These are phyloP conservation scores for Macrotus californicus DNA, from an alignment of 2,113 vertebrate species.

Conservation along the genomic window DNA sequence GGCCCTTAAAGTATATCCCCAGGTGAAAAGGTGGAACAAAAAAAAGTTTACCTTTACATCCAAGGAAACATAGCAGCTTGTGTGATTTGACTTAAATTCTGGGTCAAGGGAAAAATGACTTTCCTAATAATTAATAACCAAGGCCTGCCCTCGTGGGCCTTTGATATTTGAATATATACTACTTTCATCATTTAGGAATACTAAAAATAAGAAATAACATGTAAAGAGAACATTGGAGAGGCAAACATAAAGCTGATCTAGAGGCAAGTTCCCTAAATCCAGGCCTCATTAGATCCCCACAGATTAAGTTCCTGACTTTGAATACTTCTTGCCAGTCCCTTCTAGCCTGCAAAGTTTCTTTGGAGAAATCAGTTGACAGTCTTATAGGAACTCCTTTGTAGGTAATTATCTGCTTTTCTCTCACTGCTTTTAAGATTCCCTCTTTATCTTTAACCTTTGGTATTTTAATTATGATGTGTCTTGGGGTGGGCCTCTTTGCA, in stretches of 20 bases:
- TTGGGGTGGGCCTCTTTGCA: no score
- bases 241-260: not conserved
- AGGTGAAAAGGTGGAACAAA: not conserved
- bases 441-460: no score
- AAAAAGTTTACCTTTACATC: not conserved
- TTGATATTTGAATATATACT: not conserved
- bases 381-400: no score
- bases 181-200: not conserved
- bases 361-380: no score
- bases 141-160: not conserved
- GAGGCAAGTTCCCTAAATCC: not conserved
- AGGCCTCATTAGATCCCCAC: not conserved
- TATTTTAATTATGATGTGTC: no score
- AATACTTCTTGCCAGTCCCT: no score
- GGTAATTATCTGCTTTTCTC: no score
- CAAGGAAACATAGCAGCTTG: not conserved
- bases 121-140: not conserved
- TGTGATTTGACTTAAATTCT: not conserved
- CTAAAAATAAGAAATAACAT: not conserved
- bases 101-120: not conserved
- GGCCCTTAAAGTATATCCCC: not conserved
- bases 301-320: no score
- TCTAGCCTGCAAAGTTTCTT: no score
- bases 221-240: not conserved
- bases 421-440: no score